Conservation (phyloP, 1,140 invertebrate species). For the Sitobion miscanthi region DNA sequence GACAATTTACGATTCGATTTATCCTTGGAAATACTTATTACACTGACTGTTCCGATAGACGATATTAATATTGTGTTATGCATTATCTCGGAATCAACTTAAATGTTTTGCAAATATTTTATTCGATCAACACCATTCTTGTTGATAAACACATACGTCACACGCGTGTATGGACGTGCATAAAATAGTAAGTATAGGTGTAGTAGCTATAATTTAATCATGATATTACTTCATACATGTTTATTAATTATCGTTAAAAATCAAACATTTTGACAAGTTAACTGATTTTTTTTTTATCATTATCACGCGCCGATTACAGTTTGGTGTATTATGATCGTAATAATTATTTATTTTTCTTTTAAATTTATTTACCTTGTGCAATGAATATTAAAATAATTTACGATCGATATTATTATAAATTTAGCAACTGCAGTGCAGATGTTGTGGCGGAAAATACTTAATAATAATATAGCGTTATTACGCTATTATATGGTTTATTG, state of each 20-base stretch:
- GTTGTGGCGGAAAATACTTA: background rate
- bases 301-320: background rate
- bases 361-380: background rate
- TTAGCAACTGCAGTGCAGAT: background rate
- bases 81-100: background rate
- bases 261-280: background rate
- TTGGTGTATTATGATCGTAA: background rate
- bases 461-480: background rate
- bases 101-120: background rate
- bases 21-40: background rate
- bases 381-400: background rate
- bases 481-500: background rate
- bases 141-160: background rate
- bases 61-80: background rate
- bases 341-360: background rate
- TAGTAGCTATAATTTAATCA: background rate
- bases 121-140: background rate
- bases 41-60: background rate
- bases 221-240: background rate
- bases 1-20: background rate
- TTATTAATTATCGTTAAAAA: background rate
- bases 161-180: background rate
- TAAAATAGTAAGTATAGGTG: background rate
- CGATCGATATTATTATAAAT: background rate
- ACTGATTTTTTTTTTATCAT: background rate